Evolutionary conservation across 2,888 invertebrate genomes (phyloP).

Genomic region (Epinotia brunnichana): DNA sequence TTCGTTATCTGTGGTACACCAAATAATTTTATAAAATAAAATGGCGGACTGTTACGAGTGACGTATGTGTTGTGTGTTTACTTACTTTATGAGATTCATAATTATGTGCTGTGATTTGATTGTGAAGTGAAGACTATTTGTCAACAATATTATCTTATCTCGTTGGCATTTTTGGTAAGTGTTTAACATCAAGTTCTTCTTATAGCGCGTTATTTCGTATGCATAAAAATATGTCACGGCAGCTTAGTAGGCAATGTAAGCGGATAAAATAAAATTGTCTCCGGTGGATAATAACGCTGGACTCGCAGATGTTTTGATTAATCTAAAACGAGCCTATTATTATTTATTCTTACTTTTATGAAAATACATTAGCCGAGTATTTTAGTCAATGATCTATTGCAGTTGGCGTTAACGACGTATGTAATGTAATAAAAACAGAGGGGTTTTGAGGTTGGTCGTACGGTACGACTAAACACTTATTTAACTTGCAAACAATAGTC

Average conservation of each 20-base stretch:
- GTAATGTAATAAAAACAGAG: constrained; percentile 10
- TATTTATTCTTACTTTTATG: neutral
- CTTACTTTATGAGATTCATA: constrained; percentile 65
- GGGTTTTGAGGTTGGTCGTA: constrained; percentile 36
- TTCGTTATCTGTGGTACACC: constrained; percentile 54
- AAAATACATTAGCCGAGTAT: neutral
- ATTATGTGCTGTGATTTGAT: constrained; percentile 60
- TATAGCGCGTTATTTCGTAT: constrained; percentile 13
- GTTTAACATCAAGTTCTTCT: constrained; percentile 38
- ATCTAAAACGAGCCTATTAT: neutral
- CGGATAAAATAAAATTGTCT: constrained; percentile 58
- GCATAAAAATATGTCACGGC: constrained; percentile 57
- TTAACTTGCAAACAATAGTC: neutral
- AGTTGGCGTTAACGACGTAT: constrained; percentile 3
- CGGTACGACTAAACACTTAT: neutral
- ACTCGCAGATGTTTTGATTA: constrained; percentile 17
- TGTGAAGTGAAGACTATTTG: constrained; percentile 67
- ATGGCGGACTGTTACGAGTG: constrained; percentile 77
- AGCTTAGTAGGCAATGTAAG: constrained; percentile 65
- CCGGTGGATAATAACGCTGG: constrained; percentile 48
- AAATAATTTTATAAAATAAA: constrained; percentile 75
- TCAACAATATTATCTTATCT: constrained; percentile 55
- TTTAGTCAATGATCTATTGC: neutral
- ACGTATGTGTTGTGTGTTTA: constrained; percentile 82
- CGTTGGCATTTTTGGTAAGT: constrained; percentile 64